These are phyloP conservation scores for Syngnathus scovelli DNA, from an alignment of 2,113 vertebrate genomes.

Conservation along the genomic window DNA sequence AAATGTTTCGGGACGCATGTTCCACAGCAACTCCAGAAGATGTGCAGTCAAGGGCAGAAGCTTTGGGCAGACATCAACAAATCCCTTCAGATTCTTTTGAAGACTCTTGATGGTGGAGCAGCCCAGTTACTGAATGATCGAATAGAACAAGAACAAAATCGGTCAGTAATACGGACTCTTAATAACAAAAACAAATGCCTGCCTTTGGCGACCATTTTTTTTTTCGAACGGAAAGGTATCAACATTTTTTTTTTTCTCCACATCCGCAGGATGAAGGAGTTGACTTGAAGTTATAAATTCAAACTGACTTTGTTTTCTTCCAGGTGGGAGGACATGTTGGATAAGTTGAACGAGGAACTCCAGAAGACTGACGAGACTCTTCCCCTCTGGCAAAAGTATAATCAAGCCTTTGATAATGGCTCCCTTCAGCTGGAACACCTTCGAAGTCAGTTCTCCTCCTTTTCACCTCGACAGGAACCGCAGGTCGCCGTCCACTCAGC, in stretches of 20 bases:
- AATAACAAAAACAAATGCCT: too few relatives aligned
- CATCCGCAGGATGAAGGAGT: background rate
- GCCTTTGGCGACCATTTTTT: background rate
- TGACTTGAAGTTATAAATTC: background rate
- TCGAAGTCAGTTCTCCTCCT: slow-evolving; percentile 60
- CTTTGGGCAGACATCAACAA: slow-evolving; percentile 67
- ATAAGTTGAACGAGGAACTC: slow-evolving; percentile 67
- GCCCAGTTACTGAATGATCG: slow-evolving; percentile 67
- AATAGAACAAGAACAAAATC: slow-evolving; percentile 51
- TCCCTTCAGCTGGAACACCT: slow-evolving; percentile 54
- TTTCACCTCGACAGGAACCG: slow-evolving; percentile 47
- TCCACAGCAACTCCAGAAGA: slow-evolving; percentile 74
- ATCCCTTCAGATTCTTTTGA: slow-evolving; percentile 63
- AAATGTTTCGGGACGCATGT: background rate
- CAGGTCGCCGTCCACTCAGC: slow-evolving; percentile 50
- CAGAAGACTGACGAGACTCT: slow-evolving; percentile 48
- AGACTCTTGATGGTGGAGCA: slow-evolving; percentile 59
- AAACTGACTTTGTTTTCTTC: background rate
- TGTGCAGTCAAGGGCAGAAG: slow-evolving; percentile 62
- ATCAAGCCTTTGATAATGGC: slow-evolving; percentile 40
- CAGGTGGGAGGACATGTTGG: slow-evolving; percentile 76
- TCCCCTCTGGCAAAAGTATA: slow-evolving; percentile 73
- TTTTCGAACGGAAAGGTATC: background rate
- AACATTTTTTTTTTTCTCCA: background rate
- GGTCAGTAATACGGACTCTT: slow-evolving; percentile 56